Evolutionary conservation across 2,797 vertebrate genomes (phyloP).

Genomic region (Bryconaethiops microstoma): DNA sequence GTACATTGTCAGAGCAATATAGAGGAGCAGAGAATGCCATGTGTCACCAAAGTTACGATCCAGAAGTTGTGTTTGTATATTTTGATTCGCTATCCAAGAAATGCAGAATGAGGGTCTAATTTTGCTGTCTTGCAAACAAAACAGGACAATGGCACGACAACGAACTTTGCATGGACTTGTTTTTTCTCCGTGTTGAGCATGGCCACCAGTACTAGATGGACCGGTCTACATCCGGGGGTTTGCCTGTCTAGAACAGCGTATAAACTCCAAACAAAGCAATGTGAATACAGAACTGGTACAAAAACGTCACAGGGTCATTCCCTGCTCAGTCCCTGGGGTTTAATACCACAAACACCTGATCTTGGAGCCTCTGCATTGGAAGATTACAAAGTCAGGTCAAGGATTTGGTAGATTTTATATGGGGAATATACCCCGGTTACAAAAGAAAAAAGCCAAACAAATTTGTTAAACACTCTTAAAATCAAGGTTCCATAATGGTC

Average conservation of each 20-base stretch:
- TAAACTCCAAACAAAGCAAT: neutral
- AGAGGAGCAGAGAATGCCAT: slow-evolving; percentile 66
- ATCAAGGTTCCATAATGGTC: neutral
- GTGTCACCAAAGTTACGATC: slow-evolving; percentile 71
- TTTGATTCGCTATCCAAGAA: neutral
- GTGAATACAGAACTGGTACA: neutral
- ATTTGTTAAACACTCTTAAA: no score
- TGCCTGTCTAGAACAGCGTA: neutral
- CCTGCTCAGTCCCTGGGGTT: neutral
- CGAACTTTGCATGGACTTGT: slow-evolving; percentile 29
- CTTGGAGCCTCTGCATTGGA: slow-evolving; percentile 3
- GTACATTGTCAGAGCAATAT: slow-evolving; percentile 73
- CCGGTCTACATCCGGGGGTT: neutral
- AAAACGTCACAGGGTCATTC: neutral
- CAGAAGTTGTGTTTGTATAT: slow-evolving; percentile 24
- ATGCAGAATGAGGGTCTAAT: neutral
- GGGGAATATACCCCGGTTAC: no score
- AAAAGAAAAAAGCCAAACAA: no score
- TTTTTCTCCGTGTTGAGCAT: slow-evolving; percentile 39
- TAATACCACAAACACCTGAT: neutral
- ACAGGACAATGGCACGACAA: neutral
- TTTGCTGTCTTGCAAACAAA: neutral
- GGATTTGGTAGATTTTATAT: neutral
- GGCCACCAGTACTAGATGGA: slow-evolving; percentile 14
- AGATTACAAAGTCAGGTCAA: neutral